Evolutionary conservation across 2,888 invertebrate species (phyloP).

Genomic region (Lymantria dispar): DNA sequence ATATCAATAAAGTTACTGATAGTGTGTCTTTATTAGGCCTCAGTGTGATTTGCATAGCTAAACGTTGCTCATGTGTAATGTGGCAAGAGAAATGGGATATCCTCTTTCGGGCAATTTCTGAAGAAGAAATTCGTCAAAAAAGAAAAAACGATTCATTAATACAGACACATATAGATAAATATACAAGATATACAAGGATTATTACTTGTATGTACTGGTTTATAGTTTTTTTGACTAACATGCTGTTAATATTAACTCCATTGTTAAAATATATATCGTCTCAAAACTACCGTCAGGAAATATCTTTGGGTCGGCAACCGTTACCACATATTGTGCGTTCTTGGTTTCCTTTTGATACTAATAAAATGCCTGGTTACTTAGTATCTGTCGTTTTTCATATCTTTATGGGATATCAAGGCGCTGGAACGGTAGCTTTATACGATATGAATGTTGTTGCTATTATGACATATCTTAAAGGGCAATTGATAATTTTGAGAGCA

Average conservation of each 20-base stretch:
- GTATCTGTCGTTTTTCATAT: constrained; percentile 44
- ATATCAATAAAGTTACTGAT: constrained; percentile 46
- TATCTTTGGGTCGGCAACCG: constrained; percentile 42
- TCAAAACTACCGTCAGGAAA: constrained; percentile 38
- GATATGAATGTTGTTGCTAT: constrained; percentile 54
- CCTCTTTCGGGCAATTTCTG: constrained; percentile 27
- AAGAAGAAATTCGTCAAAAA: constrained; percentile 42
- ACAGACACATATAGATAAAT: constrained; percentile 35
- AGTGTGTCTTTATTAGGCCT: constrained; percentile 49
- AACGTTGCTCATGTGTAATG: constrained; percentile 39
- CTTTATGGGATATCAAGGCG: constrained; percentile 43
- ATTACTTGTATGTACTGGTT: constrained; percentile 53
- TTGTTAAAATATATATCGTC: constrained; percentile 44
- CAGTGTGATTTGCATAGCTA: constrained; percentile 39
- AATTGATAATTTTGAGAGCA: constrained; percentile 47
- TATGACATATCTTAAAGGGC: constrained; percentile 61
- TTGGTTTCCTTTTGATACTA: constrained; percentile 65
- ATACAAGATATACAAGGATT: constrained; percentile 49
- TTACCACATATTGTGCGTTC: constrained; percentile 55
- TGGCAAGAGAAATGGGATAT: constrained; percentile 28
- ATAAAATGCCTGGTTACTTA: constrained; percentile 51
- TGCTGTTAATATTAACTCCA: constrained; percentile 42
- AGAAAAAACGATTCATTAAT: constrained; percentile 25
- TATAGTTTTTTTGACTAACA: constrained; percentile 42
- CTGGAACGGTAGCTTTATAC: constrained; percentile 47